A percentile compares a stretch with the other conserved stretches of the same genome.
phyloP scores from a whole-genome alignment of 2,888 invertebrate species.

The Scaptomyza parva region DNA sequence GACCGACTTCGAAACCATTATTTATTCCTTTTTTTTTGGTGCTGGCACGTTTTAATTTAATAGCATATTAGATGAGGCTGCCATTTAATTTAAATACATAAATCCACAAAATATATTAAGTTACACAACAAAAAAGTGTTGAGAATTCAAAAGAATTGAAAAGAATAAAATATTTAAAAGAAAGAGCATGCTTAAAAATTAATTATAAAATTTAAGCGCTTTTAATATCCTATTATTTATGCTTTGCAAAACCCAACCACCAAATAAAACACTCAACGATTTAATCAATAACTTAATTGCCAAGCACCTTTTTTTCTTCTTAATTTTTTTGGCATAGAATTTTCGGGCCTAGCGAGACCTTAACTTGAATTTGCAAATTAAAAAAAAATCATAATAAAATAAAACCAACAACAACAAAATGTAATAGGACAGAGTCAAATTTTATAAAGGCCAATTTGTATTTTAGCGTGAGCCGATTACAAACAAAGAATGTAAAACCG shows the following conservation, averaged over 20 bases:
- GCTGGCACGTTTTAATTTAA: conserved; percentile 66
- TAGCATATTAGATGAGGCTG: conserved; percentile 63
- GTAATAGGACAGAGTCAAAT: conserved; percentile 2
- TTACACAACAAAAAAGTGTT: too few relatives aligned
- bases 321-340: conserved; percentile 45
- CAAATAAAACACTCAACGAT: conserved; percentile 1
- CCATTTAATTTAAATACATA: too few relatives aligned
- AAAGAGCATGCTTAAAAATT: neutral
- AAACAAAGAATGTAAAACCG: conserved; percentile 17
- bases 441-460: conserved; percentile 55
- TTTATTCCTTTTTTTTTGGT: conserved; percentile 12
- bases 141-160: too few relatives aligned
- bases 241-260: neutral
- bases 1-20: conserved; percentile 46
- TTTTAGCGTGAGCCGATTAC: conserved; percentile 31
- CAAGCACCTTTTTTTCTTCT: too few relatives aligned
- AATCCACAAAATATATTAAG: too few relatives aligned
- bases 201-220: neutral
- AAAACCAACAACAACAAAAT: neutral
- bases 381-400: conserved; percentile 49
- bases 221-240: neutral
- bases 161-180: too few relatives aligned
- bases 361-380: conserved; percentile 45
- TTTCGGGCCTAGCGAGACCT: conserved; percentile 27
- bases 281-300: conserved; percentile 54